These are phyloP conservation scores for Ctena decussata DNA, from an alignment of 2,888 invertebrate species.

Conservation along the genomic window DNA sequence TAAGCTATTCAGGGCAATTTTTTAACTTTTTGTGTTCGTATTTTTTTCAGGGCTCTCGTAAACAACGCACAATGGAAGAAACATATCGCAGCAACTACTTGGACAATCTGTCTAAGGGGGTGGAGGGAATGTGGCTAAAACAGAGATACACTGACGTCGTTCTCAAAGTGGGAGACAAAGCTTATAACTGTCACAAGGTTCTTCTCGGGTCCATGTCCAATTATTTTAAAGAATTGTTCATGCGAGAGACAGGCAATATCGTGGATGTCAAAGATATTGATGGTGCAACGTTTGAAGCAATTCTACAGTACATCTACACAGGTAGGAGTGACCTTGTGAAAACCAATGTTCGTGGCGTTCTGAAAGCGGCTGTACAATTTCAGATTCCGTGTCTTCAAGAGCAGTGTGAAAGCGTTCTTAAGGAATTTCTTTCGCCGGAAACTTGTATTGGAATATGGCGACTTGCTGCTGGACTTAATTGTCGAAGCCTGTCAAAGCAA, in stretches of 20 bases:
- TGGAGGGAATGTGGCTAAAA: slow-evolving; percentile 52
- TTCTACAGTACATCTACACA: slow-evolving; percentile 94
- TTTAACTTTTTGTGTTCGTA: no score
- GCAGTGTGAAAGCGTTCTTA: slow-evolving; percentile 92
- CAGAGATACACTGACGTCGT: slow-evolving; percentile 59
- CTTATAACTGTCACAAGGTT: slow-evolving; percentile 57
- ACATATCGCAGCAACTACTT: slow-evolving; percentile 49
- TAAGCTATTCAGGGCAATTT: no score
- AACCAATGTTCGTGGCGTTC: slow-evolving; percentile 91
- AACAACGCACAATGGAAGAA: slow-evolving; percentile 32
- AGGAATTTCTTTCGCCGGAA: slow-evolving; percentile 90
- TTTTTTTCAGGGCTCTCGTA: neutral
- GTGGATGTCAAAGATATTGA: slow-evolving; percentile 87
- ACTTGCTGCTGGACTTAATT: slow-evolving; percentile 92
- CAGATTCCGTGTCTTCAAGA: slow-evolving; percentile 93
- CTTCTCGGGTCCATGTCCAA: slow-evolving; percentile 60
- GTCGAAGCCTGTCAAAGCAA: slow-evolving; percentile 90
- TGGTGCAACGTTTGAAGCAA: slow-evolving; percentile 91
- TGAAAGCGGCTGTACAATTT: slow-evolving; percentile 94
- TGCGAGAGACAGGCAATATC: slow-evolving; percentile 42
- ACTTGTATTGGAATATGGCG: slow-evolving; percentile 95
- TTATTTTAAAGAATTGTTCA: slow-evolving; percentile 60
- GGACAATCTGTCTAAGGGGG: slow-evolving; percentile 52
- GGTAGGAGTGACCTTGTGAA: slow-evolving; percentile 92
- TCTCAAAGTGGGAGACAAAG: slow-evolving; percentile 48